Evolutionary conservation across 2,888 invertebrate species (phyloP).

Genomic region (Calameuta filiformis): DNA sequence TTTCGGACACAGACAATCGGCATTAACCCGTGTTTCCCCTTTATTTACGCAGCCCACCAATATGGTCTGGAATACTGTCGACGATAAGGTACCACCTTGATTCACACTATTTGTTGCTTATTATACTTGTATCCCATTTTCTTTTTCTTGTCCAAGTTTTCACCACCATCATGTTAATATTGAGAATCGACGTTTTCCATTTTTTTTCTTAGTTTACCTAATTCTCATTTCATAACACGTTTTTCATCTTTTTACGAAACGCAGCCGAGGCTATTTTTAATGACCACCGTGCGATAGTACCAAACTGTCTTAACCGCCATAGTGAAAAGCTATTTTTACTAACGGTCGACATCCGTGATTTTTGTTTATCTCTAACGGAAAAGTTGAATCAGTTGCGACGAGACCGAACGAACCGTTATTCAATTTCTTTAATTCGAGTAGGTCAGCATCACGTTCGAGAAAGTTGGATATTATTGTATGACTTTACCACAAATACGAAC

Average conservation of each 20-base stretch:
- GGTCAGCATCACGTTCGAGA: neutral
- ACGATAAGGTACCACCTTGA: slow-evolving; percentile 57
- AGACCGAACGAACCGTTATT: neutral
- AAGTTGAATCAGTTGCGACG: neutral
- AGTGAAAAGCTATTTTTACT: neutral
- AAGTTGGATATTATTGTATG: neutral
- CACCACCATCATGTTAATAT: neutral
- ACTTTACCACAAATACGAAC: neutral
- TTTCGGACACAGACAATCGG: neutral
- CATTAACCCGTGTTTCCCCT: slow-evolving; percentile 59
- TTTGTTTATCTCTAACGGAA: neutral
- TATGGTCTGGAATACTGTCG: slow-evolving; percentile 64
- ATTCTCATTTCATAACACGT: neutral
- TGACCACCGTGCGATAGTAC: neutral
- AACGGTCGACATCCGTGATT: neutral
- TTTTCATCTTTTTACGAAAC: neutral
- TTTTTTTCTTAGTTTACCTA: neutral
- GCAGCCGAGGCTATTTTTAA: neutral
- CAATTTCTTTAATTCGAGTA: neutral
- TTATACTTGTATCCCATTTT: neutral
- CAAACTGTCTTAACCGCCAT: neutral
- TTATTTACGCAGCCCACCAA: slow-evolving; percentile 63
- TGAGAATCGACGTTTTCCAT: neutral
- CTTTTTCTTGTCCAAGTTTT: neutral
- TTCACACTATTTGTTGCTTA: neutral